A percentile compares a stretch with the other conserved stretches of the same genome.
phyloP scores from a whole-genome alignment of 1,140 invertebrate species.

The Drosophila insularis region DNA sequence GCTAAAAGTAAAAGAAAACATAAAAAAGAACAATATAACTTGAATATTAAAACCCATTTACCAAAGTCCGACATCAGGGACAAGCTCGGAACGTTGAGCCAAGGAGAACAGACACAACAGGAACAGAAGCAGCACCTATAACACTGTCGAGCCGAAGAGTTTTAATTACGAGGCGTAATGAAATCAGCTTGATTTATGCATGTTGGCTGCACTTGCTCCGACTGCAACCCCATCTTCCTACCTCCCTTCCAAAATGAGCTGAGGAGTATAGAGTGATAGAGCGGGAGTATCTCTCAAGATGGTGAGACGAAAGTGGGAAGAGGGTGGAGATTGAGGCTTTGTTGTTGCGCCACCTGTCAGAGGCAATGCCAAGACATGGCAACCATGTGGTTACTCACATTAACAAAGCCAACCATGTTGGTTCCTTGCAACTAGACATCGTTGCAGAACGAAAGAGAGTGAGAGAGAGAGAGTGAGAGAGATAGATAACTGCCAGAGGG shows the following conservation, averaged over 20 bases:
- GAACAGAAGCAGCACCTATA: constrained; percentile 5
- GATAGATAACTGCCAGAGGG: no score
- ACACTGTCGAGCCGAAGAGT: constrained; percentile 29
- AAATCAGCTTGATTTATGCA: constrained; percentile 55
- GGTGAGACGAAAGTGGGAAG: background rate
- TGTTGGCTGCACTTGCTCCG: constrained; percentile 7
- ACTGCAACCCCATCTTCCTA: no score
- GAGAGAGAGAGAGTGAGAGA: background rate
- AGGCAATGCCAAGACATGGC: constrained; percentile 34
- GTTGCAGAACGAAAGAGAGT: background rate
- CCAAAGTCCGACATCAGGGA: background rate
- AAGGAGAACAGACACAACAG: background rate
- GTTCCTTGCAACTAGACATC: background rate
- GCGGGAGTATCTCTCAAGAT: background rate
- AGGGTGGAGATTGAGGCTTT: background rate
- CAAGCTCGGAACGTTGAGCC: background rate
- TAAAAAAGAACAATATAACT: background rate
- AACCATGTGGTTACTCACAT: constrained; percentile 17
- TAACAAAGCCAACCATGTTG: constrained; percentile 3
- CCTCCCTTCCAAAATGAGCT: background rate
- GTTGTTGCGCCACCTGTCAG: constrained; percentile 28
- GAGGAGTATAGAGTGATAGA: background rate
- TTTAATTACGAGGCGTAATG: constrained; percentile 60
- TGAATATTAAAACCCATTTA: constrained; percentile 5
- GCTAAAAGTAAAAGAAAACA: no score